Percentiles rank a stretch among this genome's conserved stretches.
These are phyloP conservation scores for Adelosebastes latens DNA, from an alignment of 2,797 vertebrate genomes.

Conservation along the genomic window DNA sequence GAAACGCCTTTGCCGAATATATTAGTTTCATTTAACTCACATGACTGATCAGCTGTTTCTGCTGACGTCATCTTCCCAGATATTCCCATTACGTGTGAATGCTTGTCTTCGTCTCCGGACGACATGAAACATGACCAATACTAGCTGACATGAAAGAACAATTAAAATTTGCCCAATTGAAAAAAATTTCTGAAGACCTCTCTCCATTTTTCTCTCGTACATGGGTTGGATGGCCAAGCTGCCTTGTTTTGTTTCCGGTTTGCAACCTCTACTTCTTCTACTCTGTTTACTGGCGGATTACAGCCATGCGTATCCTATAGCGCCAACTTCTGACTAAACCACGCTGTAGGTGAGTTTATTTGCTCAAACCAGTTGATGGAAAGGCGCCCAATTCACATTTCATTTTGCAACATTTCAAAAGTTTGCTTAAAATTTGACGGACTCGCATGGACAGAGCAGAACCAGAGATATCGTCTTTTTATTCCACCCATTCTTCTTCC, in stretches of 20 bases:
- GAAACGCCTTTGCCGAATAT: not conserved
- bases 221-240: too few relatives aligned
- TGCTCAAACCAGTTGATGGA: too few relatives aligned
- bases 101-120: not conserved
- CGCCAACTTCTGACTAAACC: too few relatives aligned
- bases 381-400: not conserved
- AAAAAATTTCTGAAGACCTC: not conserved
- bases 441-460: not conserved
- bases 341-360: too few relatives aligned
- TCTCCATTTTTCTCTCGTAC: not conserved
- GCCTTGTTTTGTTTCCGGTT: not conserved
- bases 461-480: not conserved
- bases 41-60: not conserved
- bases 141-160: not conserved
- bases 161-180: not conserved
- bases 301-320: not conserved
- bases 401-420: too few relatives aligned
- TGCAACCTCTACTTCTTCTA: not conserved
- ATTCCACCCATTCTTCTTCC: not conserved
- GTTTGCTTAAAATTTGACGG: not conserved
- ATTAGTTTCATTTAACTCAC: not conserved
- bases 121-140: not conserved
- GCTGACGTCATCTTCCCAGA: not conserved
- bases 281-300: not conserved
- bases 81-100: not conserved